Base-by-base conservation (phyloP, 2,797 vertebrate species). In the Galagoides demidoff region DNA sequence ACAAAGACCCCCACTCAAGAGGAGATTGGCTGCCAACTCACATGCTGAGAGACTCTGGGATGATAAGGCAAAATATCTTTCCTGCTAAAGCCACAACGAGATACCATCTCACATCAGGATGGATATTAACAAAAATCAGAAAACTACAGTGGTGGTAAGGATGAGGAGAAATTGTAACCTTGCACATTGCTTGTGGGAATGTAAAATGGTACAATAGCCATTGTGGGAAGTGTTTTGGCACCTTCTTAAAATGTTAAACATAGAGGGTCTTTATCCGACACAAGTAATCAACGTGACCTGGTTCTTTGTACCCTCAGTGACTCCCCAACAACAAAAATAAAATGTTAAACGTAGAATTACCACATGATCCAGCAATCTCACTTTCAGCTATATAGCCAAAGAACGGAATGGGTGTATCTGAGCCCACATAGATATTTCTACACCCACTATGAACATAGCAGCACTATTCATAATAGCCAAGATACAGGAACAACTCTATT, bases 141-240 rank as follows among this genome's bases (percentile, higher is more conserved):
- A 68, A 39, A n/a, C 29, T 37, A 5, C 43, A 20, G 27, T 22
- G 16, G 6, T 14, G 27, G 11, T 9, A 10, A 71, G 57, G 23
- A 29, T 8, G 3, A 55, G 64, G 45, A 66, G 76, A 87, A 84
- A 43, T 20, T 7, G 13, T 22, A 57, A 52, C 1, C 29, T 11
- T 52, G 37, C 66, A 22, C 27, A 31, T 10, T 31, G 76, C 70
- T 57, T 31, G 37, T 29, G 34, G 71, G n/a, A 55, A 49, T 1
- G 20, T 37, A 23, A 68, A 88, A 7, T 5, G n/a, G 12, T 61
- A 23, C 8, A 5, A 17, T 23, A 7, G 31, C 37, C 23, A 20
- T 27, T 64, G 7, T n/a, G 27, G 63, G 3, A 64, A 79, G 4
- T 0, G 7, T 31, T 3, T 31, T 31, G n/a, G 12, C 0, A 0